A percentile compares a stretch with the other conserved stretches of the same genome.
These are phyloP conservation scores for Ophiodon elongatus DNA, from an alignment of 2,113 vertebrate genomes.

Conservation along the genomic window DNA sequence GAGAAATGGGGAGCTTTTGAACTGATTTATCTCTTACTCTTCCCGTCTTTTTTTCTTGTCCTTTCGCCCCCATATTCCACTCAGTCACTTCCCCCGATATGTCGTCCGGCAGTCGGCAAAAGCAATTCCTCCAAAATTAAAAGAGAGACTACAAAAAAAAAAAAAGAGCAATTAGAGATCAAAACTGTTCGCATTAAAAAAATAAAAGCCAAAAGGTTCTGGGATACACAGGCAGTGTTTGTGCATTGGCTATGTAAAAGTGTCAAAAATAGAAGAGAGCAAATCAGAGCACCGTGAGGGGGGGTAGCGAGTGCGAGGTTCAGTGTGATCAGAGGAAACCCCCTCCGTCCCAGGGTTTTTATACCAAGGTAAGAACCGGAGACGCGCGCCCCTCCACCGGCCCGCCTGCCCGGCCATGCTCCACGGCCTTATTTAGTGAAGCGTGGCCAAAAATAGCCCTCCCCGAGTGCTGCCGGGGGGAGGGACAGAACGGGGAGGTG, in stretches of 20 bases:
- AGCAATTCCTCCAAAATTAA: conserved; percentile 35
- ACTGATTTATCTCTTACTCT: conserved; percentile 59
- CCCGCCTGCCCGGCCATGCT: conserved; percentile 58
- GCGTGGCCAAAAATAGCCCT: conserved; percentile 95
- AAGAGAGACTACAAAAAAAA: conserved; percentile 14
- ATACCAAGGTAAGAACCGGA: conserved; percentile 89
- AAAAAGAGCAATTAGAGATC: neutral
- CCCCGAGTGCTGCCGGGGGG: conserved; percentile 82
- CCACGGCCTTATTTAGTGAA: conserved; percentile 98
- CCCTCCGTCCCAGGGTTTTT: conserved; percentile 90
- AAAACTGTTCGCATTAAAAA: conserved; percentile 20
- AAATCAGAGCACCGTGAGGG: conserved; percentile 9
- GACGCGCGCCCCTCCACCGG: conserved; percentile 73
- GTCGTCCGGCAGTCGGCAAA: conserved; percentile 40
- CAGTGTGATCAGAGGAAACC: conserved; percentile 83
- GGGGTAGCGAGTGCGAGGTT: conserved; percentile 34
- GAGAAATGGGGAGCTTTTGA: neutral
- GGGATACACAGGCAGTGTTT: conserved; percentile 10
- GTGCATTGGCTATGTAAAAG: conserved; percentile 2
- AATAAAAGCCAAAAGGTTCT: too few relatives aligned
- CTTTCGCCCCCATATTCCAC: conserved; percentile 69
- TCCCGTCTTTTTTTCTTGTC: conserved; percentile 45
- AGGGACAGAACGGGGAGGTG: conserved; percentile 32
- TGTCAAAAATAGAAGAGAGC: conserved; percentile 9
- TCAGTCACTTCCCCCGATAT: conserved; percentile 39